Evolutionary conservation across 2,113 vertebrate species (phyloP).

Genomic region (Callopanchax toddi): DNA sequence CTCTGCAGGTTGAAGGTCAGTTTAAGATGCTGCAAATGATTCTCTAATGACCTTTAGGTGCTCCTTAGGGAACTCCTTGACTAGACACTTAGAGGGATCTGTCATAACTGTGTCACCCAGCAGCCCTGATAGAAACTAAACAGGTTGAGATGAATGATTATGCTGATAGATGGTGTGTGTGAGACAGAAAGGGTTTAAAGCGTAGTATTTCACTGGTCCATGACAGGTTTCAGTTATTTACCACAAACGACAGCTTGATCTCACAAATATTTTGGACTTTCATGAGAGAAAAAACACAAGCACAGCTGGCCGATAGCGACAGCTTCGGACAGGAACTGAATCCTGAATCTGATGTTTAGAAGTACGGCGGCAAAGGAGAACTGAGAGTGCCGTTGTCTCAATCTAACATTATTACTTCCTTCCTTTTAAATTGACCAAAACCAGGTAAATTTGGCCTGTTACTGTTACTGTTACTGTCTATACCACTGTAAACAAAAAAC

Average conservation of each 20-base stretch:
- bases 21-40: neutral
- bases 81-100: neutral
- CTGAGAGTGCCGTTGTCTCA: neutral
- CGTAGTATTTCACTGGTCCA: neutral
- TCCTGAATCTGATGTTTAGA: neutral
- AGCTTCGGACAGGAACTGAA: neutral
- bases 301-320: neutral
- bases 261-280: neutral
- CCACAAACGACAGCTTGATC: slow-evolving; percentile 17
- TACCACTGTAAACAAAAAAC: too few species aligned
- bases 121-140: neutral
- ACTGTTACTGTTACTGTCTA: too few species aligned
- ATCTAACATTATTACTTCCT: neutral
- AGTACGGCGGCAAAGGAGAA: too few species aligned
- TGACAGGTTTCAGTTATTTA: slow-evolving; percentile 7
- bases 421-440: neutral
- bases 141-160: too few species aligned
- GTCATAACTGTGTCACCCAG: neutral
- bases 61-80: neutral
- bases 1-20: neutral
- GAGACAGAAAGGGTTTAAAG: too few species aligned
- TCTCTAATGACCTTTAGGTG: neutral
- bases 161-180: neutral
- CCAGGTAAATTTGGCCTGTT: neutral
- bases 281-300: neutral